Percentiles rank a stretch among this genome's conserved stretches.
These are phyloP conservation scores for Mungos mungo DNA, from an alignment of 2,113 vertebrate genomes.

Conservation along the genomic window DNA sequence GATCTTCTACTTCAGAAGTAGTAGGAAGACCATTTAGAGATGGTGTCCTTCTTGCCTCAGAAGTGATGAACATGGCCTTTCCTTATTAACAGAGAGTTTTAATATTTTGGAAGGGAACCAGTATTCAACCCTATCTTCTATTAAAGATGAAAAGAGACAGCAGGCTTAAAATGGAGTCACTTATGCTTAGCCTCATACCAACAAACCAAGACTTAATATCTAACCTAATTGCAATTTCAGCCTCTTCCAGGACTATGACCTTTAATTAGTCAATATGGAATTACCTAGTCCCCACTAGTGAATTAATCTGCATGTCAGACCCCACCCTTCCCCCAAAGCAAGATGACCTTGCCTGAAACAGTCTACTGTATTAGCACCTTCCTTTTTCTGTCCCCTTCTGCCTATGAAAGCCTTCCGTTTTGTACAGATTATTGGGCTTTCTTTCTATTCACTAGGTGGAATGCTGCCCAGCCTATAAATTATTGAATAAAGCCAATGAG, in stretches of 20 bases:
- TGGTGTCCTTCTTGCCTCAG: fast-evolving
- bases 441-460: neutral
- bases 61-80: neutral
- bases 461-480: neutral
- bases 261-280: neutral
- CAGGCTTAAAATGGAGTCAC: neutral
- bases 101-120: neutral
- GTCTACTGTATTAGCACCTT: neutral
- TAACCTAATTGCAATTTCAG: neutral
- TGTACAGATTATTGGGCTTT: neutral
- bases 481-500: neutral
- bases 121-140: neutral
- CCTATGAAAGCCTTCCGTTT: neutral
- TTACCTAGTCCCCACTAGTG: neutral
- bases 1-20: neutral
- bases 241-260: neutral
- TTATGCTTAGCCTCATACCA: neutral
- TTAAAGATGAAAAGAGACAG: neutral
- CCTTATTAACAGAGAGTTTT: neutral
- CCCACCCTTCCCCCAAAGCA: neutral
- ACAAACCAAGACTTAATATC: neutral
- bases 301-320: neutral
- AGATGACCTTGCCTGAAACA: neutral
- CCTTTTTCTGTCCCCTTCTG: neutral
- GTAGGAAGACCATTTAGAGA: fast-evolving